Percentiles rank a stretch among this genome's conserved stretches.
Evolutionary conservation across 2,113 vertebrate species (phyloP).

Genomic region (Antechinus flavipes): DNA sequence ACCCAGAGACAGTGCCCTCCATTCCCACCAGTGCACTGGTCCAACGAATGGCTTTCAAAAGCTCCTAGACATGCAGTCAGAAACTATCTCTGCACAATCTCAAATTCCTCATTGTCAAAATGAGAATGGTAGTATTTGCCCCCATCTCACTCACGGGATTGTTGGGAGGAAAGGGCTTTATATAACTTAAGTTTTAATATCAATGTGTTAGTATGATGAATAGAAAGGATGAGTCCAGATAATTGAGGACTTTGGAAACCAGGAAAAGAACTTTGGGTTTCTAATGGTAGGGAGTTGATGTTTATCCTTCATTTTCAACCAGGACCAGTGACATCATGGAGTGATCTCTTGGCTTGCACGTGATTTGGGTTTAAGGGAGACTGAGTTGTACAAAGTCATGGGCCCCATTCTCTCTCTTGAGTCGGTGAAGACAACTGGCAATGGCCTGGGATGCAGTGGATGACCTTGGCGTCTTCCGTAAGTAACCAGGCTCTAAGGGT

Average conservation of each 20-base stretch:
- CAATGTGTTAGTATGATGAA: neutral
- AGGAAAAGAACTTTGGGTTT: neutral
- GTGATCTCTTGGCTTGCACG: no score
- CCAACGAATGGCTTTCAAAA: neutral
- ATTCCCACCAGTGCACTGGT: neutral
- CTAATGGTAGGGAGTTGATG: neutral
- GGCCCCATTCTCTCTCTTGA: neutral
- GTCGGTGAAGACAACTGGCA: neutral
- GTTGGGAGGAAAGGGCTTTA: neutral
- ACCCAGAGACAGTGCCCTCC: neutral
- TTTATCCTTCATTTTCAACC: neutral
- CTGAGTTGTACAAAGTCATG: neutral
- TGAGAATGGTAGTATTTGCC: neutral
- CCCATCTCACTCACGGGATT: neutral
- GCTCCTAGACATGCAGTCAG: neutral
- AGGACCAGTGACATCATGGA: neutral
- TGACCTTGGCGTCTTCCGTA: neutral
- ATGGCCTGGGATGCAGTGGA: neutral
- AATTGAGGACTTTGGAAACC: neutral
- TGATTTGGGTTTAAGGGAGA: neutral
- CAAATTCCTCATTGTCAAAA: neutral
- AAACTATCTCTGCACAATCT: neutral
- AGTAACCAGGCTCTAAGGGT: neutral
- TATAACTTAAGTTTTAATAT: neutral
- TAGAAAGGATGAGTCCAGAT: neutral